phyloP scores from a whole-genome alignment of 2,797 vertebrate species.

The Momotus momota region DNA sequence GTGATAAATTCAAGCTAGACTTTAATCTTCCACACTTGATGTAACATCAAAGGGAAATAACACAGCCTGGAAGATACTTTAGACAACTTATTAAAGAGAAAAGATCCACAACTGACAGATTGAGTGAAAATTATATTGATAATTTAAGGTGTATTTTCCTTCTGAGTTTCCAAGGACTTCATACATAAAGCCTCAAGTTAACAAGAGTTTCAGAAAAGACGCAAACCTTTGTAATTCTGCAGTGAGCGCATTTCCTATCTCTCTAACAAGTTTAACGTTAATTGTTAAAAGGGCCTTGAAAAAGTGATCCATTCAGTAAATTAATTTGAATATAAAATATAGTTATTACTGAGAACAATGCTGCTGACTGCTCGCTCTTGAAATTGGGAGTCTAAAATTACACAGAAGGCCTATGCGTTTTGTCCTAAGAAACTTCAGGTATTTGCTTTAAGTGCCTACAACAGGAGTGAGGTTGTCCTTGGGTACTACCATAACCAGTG shows the following conservation, averaged over 20 bases:
- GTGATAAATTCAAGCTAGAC: constrained; percentile 71
- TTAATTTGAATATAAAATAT: background rate
- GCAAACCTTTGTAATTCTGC: background rate
- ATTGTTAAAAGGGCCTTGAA: background rate
- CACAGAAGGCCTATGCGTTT: background rate
- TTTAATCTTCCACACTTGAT: constrained; percentile 73
- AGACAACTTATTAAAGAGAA: constrained; percentile 70
- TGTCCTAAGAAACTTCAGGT: background rate
- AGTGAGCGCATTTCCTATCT: background rate
- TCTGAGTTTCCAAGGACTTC: background rate
- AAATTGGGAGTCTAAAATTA: background rate
- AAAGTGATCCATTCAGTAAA: background rate
- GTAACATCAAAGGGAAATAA: constrained; percentile 71
- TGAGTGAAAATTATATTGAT: constrained; percentile 55
- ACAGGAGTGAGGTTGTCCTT: background rate
- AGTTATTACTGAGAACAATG: background rate
- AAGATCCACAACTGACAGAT: constrained; percentile 44
- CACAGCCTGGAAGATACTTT: constrained; percentile 64
- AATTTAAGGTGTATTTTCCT: constrained; percentile 32
- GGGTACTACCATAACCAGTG: background rate
- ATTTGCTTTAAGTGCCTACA: background rate
- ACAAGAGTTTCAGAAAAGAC: background rate
- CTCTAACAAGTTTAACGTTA: background rate
- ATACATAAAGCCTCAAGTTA: background rate
- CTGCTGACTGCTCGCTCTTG: background rate